Base-by-base conservation (phyloP, 2,797 vertebrate species). In the Eulemur rubriventer region DNA sequence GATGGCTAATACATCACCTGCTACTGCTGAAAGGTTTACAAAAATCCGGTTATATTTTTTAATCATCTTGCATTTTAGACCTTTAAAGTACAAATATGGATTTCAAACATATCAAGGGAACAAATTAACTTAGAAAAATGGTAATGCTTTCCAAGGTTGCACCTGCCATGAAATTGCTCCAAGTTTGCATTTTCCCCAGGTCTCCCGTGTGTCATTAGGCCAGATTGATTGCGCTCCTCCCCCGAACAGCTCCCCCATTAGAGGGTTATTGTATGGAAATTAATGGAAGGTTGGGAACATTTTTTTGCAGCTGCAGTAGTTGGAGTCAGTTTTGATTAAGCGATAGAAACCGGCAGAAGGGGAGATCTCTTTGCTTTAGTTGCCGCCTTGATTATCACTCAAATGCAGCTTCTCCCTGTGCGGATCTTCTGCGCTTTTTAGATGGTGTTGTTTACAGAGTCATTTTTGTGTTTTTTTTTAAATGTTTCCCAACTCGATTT, bases 211-310 rank as follows among this genome's bases (percentile, higher is more conserved):
- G 98, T 98, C 98, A 98, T 99, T 99, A 98, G 96, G 97, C 97
- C 98, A 98, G 98, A 99, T 98, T 98, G 98, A 99, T 99, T 94
- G 78, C 96, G 91, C 96, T 98, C 98, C 98, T 98, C 98, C 98
- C 97, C 97, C 70, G 95, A 18, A 98, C 98, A 98, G 98, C 98
- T 98, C 98, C 98, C 98, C 98, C 98, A 98, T 98, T 98, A 99
- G 97, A 98, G 98, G 97, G 98, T 98, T 99, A 98, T 98, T 98
- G 98, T 99, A 99, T 98, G 98, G 98, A 99, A 99, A 99, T 99
- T 98, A 98, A 99, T 98, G 98, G 98, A 97, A 98, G 98, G 97
- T 96, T 97, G 98, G 98, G 98, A 99, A 98, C 98, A 98, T 98
- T 98, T 98, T 98, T 99, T 97, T 98, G 98, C 98, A 98, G 98